Conservation (phyloP, 2,888 invertebrate genomes). For the Megalurothrips usitatus region DNA sequence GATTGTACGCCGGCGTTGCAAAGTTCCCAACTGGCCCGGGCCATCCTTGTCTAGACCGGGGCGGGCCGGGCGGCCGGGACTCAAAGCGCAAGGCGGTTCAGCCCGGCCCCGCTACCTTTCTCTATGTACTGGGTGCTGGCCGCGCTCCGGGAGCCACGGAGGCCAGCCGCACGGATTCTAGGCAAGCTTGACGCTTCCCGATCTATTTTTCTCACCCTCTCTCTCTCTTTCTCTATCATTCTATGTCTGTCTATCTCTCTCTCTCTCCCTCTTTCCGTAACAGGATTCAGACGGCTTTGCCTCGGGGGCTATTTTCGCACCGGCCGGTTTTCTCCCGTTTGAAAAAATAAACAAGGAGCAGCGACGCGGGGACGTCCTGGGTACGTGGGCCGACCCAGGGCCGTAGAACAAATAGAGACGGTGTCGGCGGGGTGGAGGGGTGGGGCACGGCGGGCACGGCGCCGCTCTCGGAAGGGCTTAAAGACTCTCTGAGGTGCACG, state of each 20-base stretch:
- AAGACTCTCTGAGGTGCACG: not conserved
- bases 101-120: not conserved
- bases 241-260: too few species aligned
- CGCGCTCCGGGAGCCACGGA: too few species aligned
- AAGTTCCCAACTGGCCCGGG: not conserved
- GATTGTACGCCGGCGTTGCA: not conserved
- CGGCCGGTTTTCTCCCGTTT: not conserved
- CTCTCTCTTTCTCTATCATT: too few species aligned
- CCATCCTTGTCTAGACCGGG: not conserved
- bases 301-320: not conserved
- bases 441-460: not conserved
- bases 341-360: too few species aligned
- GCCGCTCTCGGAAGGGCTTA: not conserved
- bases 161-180: too few species aligned
- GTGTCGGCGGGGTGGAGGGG: not conserved
- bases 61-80: not conserved
- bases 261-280: too few species aligned
- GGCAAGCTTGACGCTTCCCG: too few species aligned
- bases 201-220: too few species aligned
- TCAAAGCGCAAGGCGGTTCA: not conserved
- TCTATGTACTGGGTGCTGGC: too few species aligned
- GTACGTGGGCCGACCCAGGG: not conserved
- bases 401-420: not conserved
- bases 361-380: too few species aligned
- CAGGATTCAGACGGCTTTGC: too few species aligned